Percentiles rank a stretch among this genome's conserved stretches.
phyloP scores from a whole-genome alignment of 2,888 invertebrate genomes.

The Leucophenga montana region DNA sequence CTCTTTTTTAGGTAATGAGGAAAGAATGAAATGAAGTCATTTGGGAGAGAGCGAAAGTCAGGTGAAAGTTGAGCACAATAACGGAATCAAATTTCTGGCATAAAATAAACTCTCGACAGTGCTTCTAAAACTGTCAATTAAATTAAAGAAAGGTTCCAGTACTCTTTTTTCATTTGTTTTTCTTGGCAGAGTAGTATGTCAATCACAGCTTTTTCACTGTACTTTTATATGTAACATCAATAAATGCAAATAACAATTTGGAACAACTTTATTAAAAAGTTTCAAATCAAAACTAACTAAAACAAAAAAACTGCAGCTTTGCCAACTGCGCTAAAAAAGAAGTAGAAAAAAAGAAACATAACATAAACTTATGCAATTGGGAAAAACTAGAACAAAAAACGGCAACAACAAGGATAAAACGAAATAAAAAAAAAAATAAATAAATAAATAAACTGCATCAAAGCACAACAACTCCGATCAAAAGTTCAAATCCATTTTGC shows the following conservation, averaged over 20 bases:
- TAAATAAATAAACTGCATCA: slow-evolving; percentile 36
- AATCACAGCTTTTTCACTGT: background rate
- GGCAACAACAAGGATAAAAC: no score
- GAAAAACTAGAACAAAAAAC: slow-evolving; percentile 10
- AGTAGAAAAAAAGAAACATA: background rate
- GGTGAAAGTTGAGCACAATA: no score
- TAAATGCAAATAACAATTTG: slow-evolving; percentile 43
- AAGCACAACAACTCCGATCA: no score
- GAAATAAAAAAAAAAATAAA: background rate
- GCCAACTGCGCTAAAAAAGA: background rate
- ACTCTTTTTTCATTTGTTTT: no score
- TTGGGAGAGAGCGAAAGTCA: background rate
- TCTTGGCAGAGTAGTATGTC: background rate
- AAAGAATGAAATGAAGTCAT: no score
- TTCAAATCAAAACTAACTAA: slow-evolving; percentile 30
- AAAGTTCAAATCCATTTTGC: slow-evolving; percentile 51
- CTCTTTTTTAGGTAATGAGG: no score
- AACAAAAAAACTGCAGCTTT: slow-evolving; percentile 21
- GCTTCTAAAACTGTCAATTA: background rate
- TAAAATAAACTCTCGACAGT: background rate
- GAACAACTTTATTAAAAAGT: slow-evolving; percentile 54
- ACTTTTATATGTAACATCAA: slow-evolving; percentile 2
- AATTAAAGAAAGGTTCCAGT: background rate
- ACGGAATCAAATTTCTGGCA: no score
- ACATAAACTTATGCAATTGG: slow-evolving; percentile 15